Evolutionary conservation across 1,140 invertebrate species (phyloP).

Genomic region (Nebria ingens): DNA sequence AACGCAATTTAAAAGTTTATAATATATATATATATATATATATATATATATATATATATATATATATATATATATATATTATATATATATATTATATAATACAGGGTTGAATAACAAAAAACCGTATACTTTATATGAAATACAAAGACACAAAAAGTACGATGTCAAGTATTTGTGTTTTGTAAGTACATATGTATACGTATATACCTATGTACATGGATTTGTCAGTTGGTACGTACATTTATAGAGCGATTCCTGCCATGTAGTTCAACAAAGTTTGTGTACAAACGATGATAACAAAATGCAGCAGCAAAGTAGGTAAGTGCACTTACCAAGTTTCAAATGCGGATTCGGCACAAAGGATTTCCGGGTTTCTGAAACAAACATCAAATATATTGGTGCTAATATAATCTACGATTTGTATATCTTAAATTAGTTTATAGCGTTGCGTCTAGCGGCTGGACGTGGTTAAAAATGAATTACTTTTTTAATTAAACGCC

Average conservation of each 20-base stretch:
- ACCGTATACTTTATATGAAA: not conserved
- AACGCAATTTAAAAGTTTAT: not conserved
- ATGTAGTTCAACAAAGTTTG: no score
- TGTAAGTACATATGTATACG: not conserved
- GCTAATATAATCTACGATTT: no score
- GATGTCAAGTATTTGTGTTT: not conserved
- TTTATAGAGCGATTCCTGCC: not conserved
- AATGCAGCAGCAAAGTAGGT: no score
- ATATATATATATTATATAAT: not conserved
- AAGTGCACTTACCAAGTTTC: no score
- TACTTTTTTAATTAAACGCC: no score
- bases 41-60: not conserved
- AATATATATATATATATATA: not conserved
- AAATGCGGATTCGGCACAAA: no score
- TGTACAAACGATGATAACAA: no score
- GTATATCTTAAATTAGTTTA: no score
- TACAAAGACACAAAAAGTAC: not conserved
- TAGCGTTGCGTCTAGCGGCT: no score
- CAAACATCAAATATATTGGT: no score
- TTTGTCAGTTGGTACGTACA: not conserved
- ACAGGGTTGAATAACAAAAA: not conserved
- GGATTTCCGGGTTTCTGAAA: no score
- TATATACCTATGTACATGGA: not conserved
- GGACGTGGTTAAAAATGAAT: no score
- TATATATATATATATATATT: constrained; percentile 1